Conservation (phyloP, 1,140 invertebrate genomes). For the Drosophila baimaii region DNA sequence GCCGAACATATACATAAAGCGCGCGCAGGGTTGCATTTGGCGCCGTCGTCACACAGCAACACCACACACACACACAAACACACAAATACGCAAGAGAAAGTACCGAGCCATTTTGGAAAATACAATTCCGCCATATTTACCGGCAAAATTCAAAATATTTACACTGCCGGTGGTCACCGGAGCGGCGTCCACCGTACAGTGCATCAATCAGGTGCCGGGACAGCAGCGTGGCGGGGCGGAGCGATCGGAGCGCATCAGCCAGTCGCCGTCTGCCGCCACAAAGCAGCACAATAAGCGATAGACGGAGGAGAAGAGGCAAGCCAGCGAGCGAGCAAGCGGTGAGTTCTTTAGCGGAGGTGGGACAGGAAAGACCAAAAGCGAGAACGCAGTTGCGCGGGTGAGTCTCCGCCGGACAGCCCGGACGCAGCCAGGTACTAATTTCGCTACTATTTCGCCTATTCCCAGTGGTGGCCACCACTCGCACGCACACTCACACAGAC, state of each 20-base stretch:
- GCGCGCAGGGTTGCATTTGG: conserved; percentile 67
- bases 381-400: conserved; percentile 50
- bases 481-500: conserved; percentile 47
- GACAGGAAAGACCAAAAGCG: conserved; percentile 25
- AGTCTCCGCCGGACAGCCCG: conserved; percentile 26
- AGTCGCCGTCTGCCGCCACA: conserved; percentile 66
- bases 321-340: conserved; percentile 15
- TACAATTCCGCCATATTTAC: conserved; percentile 84
- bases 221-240: conserved; percentile 39
- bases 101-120: conserved; percentile 81
- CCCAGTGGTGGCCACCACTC: conserved; percentile 20
- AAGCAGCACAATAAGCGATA: conserved; percentile 68
- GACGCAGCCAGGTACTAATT: conserved; percentile 60
- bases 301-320: conserved; percentile 47
- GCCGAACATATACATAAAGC: conserved; percentile 63
- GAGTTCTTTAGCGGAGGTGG: conserved; percentile 6
- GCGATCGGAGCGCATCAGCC: conserved; percentile 42
- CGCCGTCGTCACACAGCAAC: conserved; percentile 52
- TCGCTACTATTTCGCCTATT: conserved; percentile 26
- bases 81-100: conserved; percentile 78
- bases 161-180: conserved; percentile 64
- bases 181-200: conserved; percentile 43
- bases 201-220: conserved; percentile 38
- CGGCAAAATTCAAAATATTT: conserved; percentile 84
- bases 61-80: conserved; percentile 28